Base-by-base conservation (phyloP, 1,140 invertebrate genomes). In the Trachymyrmex cornetzi region DNA sequence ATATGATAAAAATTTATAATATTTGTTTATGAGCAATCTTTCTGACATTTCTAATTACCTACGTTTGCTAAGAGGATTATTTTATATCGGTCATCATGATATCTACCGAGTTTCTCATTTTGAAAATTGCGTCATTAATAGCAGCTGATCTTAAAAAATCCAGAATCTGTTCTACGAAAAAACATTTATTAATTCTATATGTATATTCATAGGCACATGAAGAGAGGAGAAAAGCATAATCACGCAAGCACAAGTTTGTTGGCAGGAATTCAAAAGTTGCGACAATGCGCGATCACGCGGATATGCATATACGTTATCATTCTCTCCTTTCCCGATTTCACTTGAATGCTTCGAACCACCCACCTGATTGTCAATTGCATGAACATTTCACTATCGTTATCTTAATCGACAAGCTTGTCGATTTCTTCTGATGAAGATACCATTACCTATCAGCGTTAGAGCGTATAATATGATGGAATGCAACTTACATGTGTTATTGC, bases 261-360 rank as follows among this genome's bases (percentile, higher is more conserved):
- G 94, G 93, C 93, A 94, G 63, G 53, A 75, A 81, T 92, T 94
- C 93, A 94, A 94, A 72, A 90, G 77, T 92, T 92, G 90, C 91
- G 91, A 92, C 72, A 61, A 93, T 88, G 90, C 90, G 84, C 72
- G 22, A 59, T 69, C 38, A 50, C n/a, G n/a, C 57, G 30, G 66
- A 64, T 79, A 82, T 67, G 64, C 64, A 67, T 67, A 44, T 44
- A 71, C 57, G 71, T 86, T 22, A 50, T 53, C 50, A n/a, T 48
- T 77, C 48, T 55, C 72, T 27, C 66, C 55, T 38, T 57, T 16
- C 27, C 22, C 22, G 53, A 90, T 81, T 61, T 87, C 81, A 81
- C 50, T 74, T 44, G 48, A 50, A 71, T 61, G 30, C 24, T 19
- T 59, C n/a, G 77, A 59, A 72, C 84, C 71, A 77, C 74, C 87